Conservation (phyloP, 2,113 vertebrate genomes). For the Promerops cafer region DNA sequence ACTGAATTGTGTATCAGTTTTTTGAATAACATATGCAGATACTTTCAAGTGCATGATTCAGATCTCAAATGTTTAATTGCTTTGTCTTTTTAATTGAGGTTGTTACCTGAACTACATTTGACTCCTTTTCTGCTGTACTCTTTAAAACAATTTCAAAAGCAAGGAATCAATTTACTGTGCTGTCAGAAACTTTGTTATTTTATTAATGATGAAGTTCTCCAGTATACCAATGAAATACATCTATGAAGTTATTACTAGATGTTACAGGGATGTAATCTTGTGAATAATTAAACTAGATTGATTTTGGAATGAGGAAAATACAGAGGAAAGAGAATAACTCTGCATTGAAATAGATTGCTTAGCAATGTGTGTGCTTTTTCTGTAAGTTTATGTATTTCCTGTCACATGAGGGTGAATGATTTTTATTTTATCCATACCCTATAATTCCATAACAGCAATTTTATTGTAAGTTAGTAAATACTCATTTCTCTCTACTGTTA, state of each 20-base stretch:
- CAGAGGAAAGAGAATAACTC: neutral
- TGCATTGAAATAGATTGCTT: neutral
- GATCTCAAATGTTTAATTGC: neutral
- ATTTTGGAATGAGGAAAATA: neutral
- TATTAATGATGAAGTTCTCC: neutral
- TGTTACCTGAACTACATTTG: neutral
- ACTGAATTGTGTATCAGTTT: neutral
- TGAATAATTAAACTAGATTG: neutral
- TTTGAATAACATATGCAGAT: neutral
- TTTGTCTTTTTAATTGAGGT: neutral
- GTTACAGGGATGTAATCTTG: neutral
- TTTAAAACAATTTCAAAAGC: neutral
- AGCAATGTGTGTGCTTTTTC: neutral
- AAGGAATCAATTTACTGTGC: neutral
- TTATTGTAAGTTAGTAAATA: neutral
- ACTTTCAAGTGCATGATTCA: neutral
- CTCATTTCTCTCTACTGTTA: neutral
- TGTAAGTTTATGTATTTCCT: neutral
- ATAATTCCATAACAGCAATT: neutral
- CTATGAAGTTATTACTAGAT: neutral
- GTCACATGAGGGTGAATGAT: neutral
- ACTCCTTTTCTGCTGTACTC: neutral
- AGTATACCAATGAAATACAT: neutral
- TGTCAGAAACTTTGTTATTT: neutral
- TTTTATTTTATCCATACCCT: neutral